Evolutionary conservation across 2,113 vertebrate species (phyloP).

Genomic region (Notiomystis cincta): DNA sequence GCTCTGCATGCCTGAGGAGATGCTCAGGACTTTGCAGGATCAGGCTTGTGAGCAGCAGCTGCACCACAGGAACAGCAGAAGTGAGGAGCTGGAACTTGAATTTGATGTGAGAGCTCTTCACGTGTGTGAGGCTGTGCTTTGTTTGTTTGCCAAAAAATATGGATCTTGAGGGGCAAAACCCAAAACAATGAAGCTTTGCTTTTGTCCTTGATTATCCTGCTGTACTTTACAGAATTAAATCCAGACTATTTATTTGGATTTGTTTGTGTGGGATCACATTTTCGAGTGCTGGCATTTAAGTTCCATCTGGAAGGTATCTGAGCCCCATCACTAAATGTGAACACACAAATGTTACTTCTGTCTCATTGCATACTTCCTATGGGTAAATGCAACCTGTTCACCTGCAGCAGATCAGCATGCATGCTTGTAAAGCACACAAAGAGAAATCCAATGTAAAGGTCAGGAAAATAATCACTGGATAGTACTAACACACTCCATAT

Average conservation of each 20-base stretch:
- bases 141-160: not conserved
- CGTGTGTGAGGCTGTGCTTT: fast-evolving
- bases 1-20: not conserved
- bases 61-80: not conserved
- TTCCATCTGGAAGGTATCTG: constrained; percentile 23
- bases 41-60: not conserved
- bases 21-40: not conserved
- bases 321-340: not conserved
- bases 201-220: not conserved
- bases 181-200: not conserved
- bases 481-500: not conserved
- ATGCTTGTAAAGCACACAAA: not conserved
- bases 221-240: not conserved
- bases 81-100: not conserved
- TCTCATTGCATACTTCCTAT: not conserved
- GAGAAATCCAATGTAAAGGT: not conserved
- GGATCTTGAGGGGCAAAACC: not conserved
- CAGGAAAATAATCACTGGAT: not conserved
- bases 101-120: not conserved
- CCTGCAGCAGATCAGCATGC: not conserved
- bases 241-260: not conserved
- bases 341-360: not conserved
- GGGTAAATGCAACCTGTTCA: not conserved
- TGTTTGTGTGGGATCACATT: not conserved
- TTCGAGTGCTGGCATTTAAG: constrained; percentile 14